Evolutionary conservation across 2,113 vertebrate species (phyloP).

Genomic region (Scomber scombrus): DNA sequence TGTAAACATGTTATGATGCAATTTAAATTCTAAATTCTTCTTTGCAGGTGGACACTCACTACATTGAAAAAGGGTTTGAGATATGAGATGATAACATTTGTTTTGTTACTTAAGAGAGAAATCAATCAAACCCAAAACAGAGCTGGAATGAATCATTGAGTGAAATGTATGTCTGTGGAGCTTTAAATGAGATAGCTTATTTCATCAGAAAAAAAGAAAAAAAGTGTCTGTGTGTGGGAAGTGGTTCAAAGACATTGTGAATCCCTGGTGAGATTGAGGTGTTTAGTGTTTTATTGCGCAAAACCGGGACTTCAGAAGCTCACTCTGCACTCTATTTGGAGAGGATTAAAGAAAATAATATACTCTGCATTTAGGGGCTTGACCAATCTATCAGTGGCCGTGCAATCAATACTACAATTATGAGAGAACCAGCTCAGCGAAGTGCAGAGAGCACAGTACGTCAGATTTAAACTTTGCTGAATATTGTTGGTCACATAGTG

Average conservation of each 20-base stretch:
- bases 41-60: conserved; percentile 29
- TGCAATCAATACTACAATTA: conserved; percentile 77
- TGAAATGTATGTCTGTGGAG: conserved; percentile 60
- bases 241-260: conserved; percentile 52
- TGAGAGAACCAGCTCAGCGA: conserved; percentile 68
- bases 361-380: conserved; percentile 63
- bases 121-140: conserved; percentile 61
- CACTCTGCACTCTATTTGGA: conserved; percentile 60
- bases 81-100: conserved; percentile 52
- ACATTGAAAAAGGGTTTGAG: conserved; percentile 16
- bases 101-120: conserved; percentile 67
- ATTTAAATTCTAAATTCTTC: conserved; percentile 48
- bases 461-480: conserved; percentile 47
- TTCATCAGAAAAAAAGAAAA: conserved; percentile 22
- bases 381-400: conserved; percentile 51
- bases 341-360: conserved; percentile 74
- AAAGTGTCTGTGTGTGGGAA: conserved; percentile 39
- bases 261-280: conserved; percentile 66
- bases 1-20: conserved; percentile 38
- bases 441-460: conserved; percentile 42
- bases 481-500: conserved; percentile 37
- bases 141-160: conserved; percentile 52
- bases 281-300: conserved; percentile 73
- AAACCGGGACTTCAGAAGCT: conserved; percentile 67
- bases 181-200: conserved; percentile 65